Evolutionary conservation across 30 jellyfish, hydroid and myxozoan species (phyloP).

Genomic region (Aurelia aurita complex sp. Pacific): DNA sequence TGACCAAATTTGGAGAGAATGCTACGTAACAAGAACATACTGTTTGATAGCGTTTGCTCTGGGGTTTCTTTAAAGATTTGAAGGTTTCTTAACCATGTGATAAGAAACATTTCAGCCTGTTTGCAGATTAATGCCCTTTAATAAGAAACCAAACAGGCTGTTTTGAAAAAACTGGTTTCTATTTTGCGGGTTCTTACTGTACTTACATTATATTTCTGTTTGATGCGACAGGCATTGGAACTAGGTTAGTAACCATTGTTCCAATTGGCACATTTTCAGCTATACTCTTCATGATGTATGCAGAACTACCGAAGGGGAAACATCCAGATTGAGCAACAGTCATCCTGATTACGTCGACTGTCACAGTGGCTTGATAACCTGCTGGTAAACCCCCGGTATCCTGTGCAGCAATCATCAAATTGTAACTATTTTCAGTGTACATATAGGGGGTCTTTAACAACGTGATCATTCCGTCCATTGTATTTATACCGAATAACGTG

Average conservation of each 20-base stretch:
- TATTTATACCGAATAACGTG: slow-evolving; percentile 54
- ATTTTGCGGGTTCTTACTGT: not conserved
- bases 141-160: too few relatives aligned
- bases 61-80: too few relatives aligned
- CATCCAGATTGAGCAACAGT: slow-evolving; percentile 73
- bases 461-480: slow-evolving; percentile 61
- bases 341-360: slow-evolving; percentile 38
- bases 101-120: too few relatives aligned
- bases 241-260: slow-evolving; percentile 31
- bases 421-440: slow-evolving; percentile 40
- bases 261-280: slow-evolving; percentile 61
- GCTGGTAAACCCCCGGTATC: slow-evolving; percentile 78
- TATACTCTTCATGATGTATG: slow-evolving; percentile 10
- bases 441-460: slow-evolving; percentile 48
- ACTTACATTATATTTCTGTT: slow-evolving; percentile 67
- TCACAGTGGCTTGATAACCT: slow-evolving; percentile 39
- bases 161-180: too few relatives aligned
- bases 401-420: slow-evolving; percentile 14
- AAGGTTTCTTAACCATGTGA: not conserved
- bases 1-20: too few relatives aligned
- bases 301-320: slow-evolving; percentile 23
- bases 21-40: too few relatives aligned
- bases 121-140: too few relatives aligned
- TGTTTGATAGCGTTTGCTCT: too few relatives aligned
- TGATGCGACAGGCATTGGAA: slow-evolving; percentile 36